Base-by-base conservation (phyloP, 1,140 invertebrate genomes). In the Trypoxylus dichotomus region DNA sequence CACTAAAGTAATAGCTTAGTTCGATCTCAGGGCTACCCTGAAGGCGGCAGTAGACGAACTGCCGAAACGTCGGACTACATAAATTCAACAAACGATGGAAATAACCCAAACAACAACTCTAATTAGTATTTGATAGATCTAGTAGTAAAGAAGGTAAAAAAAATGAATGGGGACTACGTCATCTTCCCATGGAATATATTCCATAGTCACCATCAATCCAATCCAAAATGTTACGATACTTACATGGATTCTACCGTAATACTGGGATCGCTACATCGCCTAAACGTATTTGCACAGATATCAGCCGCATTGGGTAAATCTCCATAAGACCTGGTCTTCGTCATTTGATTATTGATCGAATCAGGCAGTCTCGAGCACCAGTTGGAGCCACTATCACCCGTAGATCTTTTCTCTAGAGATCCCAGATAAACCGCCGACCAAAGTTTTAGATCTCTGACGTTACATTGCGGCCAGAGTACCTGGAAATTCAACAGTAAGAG, bases 391-490 rank as follows among this genome's bases (percentile, higher is more conserved):
- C 15, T 77, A 6, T 80, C 82, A 32, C 79, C 80, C 10, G 79
- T 76, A 42, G 75, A 80, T 58, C 68, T n/a, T 29, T 85, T 87
- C 85, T 90, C 86, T 81, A 89, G 85, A 2, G 89, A 90, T 76
- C 92, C 93, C 78, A 95, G 87, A 88, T 97, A 97, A 25, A 98
- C 91, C 79, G 94, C 93, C 60, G 90, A 91, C 96, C 96, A 98
- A 77, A 97, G 87, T 41, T 90, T 89, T 83, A 98, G 88, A 83
- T 94, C 92, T 77, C 95, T 90, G 60, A 96, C 92, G 86, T 94
- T 93, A 85, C 91, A 95, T 82, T 93, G 92, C 63, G 96, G 95
- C 91, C 93, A 95, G 82, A 97, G 88, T 81, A 96, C 94, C 93
- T 95, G 84, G 58, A 85, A 86, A 58, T 41, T 3, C 63, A 19